A percentile compares a stretch with the other conserved stretches of the same genome.
Conservation (phyloP, 2,888 invertebrate genomes). For the Ichneumoninae sp. region DNA sequence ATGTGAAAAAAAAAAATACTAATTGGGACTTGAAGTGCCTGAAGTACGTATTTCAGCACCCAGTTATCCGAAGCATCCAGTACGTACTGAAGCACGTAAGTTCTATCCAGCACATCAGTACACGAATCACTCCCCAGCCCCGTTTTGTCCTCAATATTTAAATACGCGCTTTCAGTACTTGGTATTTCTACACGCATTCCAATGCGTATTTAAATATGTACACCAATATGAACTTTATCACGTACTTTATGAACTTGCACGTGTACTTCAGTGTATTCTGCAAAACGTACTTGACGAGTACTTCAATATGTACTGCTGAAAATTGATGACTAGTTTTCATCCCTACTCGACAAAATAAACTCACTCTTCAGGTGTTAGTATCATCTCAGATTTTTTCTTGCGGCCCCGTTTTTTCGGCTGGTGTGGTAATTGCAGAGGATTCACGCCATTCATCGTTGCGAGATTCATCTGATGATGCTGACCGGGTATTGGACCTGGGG, state of each 20-base stretch:
- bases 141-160: neutral
- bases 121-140: too few relatives aligned
- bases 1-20: neutral
- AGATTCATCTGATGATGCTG: constrained; percentile 80
- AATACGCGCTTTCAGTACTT: neutral
- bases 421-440: constrained; percentile 79
- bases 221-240: too few relatives aligned
- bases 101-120: too few relatives aligned
- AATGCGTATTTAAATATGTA: too few relatives aligned
- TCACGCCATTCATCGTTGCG: constrained; percentile 81
- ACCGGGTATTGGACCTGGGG: constrained; percentile 75
- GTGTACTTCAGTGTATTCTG: neutral
- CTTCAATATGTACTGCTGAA: neutral
- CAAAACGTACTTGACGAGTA: too few relatives aligned
- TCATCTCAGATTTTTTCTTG: constrained; percentile 90
- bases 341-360: constrained; percentile 60
- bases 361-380: constrained; percentile 85
- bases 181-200: neutral
- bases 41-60: neutral
- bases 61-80: too few relatives aligned
- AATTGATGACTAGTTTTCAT: neutral
- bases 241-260: neutral
- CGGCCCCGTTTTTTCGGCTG: constrained; percentile 93
- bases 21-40: neutral
- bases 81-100: too few relatives aligned